These are phyloP conservation scores for Prolemur simus DNA, from an alignment of 2,113 vertebrate genomes.

Conservation along the genomic window DNA sequence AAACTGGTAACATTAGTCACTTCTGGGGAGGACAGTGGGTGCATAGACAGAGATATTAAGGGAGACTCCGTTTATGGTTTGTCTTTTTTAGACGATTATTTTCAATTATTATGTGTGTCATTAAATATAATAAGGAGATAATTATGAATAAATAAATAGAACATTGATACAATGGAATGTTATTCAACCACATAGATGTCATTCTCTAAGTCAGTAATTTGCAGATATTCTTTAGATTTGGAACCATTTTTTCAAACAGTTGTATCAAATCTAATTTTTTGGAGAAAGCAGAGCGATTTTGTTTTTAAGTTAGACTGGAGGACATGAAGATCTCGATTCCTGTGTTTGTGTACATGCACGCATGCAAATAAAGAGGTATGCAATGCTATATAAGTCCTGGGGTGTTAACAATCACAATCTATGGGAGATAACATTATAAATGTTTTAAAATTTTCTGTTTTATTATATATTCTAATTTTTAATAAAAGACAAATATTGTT, in stretches of 20 bases:
- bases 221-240: background rate
- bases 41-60: background rate
- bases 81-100: background rate
- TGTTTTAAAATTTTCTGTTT: background rate
- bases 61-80: background rate
- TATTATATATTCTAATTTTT: background rate
- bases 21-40: background rate
- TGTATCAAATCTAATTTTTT: background rate
- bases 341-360: background rate
- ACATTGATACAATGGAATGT: background rate
- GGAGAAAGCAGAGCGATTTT: background rate
- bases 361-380: background rate
- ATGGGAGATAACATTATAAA: background rate
- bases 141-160: background rate
- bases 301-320: background rate
- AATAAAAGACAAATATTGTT: background rate
- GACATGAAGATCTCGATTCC: background rate
- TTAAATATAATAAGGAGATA: conserved; percentile 6
- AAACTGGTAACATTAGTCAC: background rate
- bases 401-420: background rate
- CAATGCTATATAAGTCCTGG: background rate
- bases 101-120: background rate
- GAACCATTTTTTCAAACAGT: background rate
- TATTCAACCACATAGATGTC: background rate
- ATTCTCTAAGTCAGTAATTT: background rate